Conservation (phyloP, 2,797 vertebrate genomes). For the Labeo calbasu region DNA sequence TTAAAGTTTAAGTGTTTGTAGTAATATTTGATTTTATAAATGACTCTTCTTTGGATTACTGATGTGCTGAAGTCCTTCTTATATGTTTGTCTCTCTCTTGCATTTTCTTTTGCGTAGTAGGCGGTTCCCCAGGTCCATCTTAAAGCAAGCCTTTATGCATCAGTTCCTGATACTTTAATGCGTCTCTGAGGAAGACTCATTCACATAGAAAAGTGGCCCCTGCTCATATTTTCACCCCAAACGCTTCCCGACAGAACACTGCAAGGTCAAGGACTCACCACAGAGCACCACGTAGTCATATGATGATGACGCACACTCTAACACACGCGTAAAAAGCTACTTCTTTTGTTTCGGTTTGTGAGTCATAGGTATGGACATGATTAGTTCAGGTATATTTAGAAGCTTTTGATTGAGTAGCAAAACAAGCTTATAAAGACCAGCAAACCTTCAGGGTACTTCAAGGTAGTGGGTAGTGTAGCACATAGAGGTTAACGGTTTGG, state of each 20-base stretch:
- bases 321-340: slow-evolving; percentile 8
- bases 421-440: slow-evolving; percentile 21
- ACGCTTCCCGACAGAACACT: slow-evolving; percentile 43
- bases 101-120: slow-evolving; percentile 28
- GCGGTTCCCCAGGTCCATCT: slow-evolving; percentile 41
- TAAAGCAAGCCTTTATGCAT: slow-evolving; percentile 52
- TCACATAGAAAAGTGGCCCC: slow-evolving; percentile 48
- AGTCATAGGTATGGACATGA: slow-evolving; percentile 30
- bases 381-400: slow-evolving; percentile 47
- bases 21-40: background rate
- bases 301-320: slow-evolving; percentile 25
- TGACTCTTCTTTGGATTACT: background rate
- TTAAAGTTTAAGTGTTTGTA: background rate
- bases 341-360: slow-evolving; percentile 21
- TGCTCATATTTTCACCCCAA: slow-evolving; percentile 40
- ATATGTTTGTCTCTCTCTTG: slow-evolving; percentile 31
- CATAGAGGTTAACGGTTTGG: background rate
- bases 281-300: slow-evolving; percentile 24
- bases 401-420: slow-evolving; percentile 22
- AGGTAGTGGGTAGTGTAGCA: slow-evolving; percentile 7
- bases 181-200: slow-evolving; percentile 47
- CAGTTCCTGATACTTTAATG: slow-evolving; percentile 48
- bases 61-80: background rate
- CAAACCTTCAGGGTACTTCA: slow-evolving; percentile 23
- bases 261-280: slow-evolving; percentile 42